phyloP scores from a whole-genome alignment of 2,113 vertebrate species.

The Xiphias gladius region DNA sequence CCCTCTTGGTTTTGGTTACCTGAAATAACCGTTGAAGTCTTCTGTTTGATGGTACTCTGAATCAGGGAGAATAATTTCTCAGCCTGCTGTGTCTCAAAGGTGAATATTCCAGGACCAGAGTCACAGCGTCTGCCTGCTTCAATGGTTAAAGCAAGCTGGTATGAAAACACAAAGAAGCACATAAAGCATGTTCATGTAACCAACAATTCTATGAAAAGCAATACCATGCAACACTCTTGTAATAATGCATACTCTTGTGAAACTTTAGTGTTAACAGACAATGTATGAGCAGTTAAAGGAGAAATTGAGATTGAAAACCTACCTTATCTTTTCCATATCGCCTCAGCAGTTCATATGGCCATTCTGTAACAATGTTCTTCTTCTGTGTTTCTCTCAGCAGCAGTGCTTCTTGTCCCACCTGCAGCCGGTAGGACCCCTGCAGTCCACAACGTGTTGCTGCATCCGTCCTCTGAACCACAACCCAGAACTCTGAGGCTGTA shows the following conservation, averaged over 20 bases:
- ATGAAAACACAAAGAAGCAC: slow-evolving; percentile 3
- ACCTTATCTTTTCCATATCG: slow-evolving; percentile 95
- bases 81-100: slow-evolving; percentile 92
- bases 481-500: slow-evolving; percentile 89
- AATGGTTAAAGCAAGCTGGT: slow-evolving; percentile 91
- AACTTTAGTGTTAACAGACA: not conserved
- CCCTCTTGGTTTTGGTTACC: slow-evolving; percentile 50
- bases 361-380: slow-evolving; percentile 80
- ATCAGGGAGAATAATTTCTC: slow-evolving; percentile 92
- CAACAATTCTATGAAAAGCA: not conserved
- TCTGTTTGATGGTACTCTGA: slow-evolving; percentile 89
- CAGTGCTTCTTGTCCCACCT: slow-evolving; percentile 85
- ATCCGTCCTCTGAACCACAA: slow-evolving; percentile 88
- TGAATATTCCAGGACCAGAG: slow-evolving; percentile 93
- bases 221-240: not conserved
- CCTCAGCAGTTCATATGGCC: slow-evolving; percentile 93
- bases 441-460: slow-evolving; percentile 89
- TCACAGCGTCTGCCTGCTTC: slow-evolving; percentile 94
- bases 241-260: not conserved
- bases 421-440: slow-evolving; percentile 89
- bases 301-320: not conserved
- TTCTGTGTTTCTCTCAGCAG: slow-evolving; percentile 85
- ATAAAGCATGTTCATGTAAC: not conserved
- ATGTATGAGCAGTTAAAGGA: not conserved
- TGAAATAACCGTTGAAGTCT: slow-evolving; percentile 62